These are phyloP conservation scores for Limnephilus auricula DNA, from an alignment of 2,888 invertebrate species.

Conservation along the genomic window DNA sequence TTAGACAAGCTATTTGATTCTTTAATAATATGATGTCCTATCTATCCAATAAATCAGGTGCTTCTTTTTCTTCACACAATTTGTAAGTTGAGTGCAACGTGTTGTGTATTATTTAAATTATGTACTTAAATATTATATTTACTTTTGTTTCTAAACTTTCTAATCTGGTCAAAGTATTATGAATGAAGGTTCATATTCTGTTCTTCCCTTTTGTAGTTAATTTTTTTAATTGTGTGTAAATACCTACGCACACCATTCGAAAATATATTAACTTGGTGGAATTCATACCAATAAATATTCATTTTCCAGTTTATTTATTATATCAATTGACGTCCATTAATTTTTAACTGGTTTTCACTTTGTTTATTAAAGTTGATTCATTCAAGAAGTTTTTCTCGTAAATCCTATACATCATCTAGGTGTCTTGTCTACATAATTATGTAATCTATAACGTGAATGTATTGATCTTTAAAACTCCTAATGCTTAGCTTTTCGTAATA, in stretches of 20 bases:
- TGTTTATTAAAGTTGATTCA: background rate
- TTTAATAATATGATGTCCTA: background rate
- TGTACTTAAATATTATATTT: background rate
- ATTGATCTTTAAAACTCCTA: background rate
- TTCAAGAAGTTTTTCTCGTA: background rate
- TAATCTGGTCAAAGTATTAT: background rate
- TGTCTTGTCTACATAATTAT: background rate
- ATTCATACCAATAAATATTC: background rate
- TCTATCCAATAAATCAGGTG: background rate
- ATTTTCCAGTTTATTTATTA: slow-evolving; percentile 16
- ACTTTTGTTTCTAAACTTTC: background rate
- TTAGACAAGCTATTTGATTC: background rate
- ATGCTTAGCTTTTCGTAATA: slow-evolving; percentile 2
- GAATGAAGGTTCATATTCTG: background rate
- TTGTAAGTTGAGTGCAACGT: background rate
- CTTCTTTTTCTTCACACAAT: background rate
- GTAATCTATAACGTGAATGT: background rate
- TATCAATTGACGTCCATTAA: slow-evolving; percentile 28
- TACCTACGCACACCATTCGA: background rate
- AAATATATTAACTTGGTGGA: slow-evolving; percentile 22
- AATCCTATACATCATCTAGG: background rate
- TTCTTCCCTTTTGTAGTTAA: background rate
- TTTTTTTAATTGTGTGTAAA: background rate
- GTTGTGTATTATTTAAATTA: background rate
- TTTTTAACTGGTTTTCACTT: slow-evolving; percentile 13